These are phyloP conservation scores for Clytia hemisphaerica DNA, from an alignment of 30 jellyfish, hydroid and myxozoan genomes.

Conservation along the genomic window DNA sequence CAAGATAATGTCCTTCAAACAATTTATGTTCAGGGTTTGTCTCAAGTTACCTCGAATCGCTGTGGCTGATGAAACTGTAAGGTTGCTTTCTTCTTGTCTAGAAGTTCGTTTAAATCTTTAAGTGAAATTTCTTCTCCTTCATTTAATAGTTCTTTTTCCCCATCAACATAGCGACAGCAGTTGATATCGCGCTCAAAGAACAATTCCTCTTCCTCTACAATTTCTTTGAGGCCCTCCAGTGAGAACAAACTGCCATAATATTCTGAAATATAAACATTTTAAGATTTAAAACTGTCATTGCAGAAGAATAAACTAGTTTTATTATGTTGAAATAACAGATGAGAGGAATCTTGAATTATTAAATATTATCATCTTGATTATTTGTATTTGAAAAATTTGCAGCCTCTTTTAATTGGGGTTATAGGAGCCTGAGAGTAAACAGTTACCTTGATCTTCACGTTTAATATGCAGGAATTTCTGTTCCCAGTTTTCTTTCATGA, in stretches of 20 bases:
- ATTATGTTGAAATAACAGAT: no score
- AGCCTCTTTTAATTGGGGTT: no score
- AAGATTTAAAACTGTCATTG: no score
- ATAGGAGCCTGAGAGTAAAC: no score
- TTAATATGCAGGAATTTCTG: slow-evolving; percentile 67
- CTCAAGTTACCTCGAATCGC: slow-evolving; percentile 75
- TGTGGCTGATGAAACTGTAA: slow-evolving; percentile 93
- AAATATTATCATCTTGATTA: no score
- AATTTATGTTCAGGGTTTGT: no score
- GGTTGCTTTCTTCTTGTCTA: slow-evolving; percentile 69
- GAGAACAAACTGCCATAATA: slow-evolving; percentile 65
- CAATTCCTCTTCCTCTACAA: slow-evolving; percentile 35
- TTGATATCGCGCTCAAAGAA: slow-evolving; percentile 71
- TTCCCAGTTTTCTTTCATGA: slow-evolving; percentile 71
- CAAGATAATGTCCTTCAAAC: no score
- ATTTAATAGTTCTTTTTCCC: slow-evolving; percentile 65
- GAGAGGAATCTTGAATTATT: no score
- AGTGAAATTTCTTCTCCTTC: slow-evolving; percentile 44
- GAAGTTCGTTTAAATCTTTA: slow-evolving; percentile 40
- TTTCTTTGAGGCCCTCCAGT: slow-evolving; percentile 23
- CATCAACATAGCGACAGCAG: slow-evolving; percentile 72
- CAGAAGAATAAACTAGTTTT: no score
- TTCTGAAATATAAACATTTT: no score
- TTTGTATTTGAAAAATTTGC: no score
- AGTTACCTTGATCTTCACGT: slow-evolving; percentile 48